Evolutionary conservation across 2,113 vertebrate species (phyloP).

Genomic region (Caranx melampygus): DNA sequence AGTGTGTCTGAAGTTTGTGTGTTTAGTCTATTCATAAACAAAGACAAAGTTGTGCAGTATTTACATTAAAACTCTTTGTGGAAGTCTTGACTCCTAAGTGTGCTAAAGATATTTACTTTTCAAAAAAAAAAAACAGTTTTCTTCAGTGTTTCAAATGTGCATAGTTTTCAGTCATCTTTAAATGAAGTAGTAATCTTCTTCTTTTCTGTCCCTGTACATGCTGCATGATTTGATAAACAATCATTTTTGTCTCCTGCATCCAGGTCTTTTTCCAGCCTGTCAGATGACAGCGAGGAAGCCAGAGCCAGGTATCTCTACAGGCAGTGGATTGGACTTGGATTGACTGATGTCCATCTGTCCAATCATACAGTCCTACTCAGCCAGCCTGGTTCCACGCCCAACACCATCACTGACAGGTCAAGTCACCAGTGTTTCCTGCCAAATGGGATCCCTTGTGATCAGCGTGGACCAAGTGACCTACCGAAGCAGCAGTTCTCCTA

Average conservation of each 20-base stretch:
- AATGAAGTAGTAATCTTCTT: not conserved
- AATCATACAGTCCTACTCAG: slow-evolving; percentile 92
- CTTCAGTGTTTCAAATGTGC: not conserved
- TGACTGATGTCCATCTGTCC: slow-evolving; percentile 87
- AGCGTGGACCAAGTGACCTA: slow-evolving; percentile 57
- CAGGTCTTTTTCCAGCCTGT: slow-evolving; percentile 84
- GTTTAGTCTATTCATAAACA: not conserved
- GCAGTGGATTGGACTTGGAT: slow-evolving; percentile 88
- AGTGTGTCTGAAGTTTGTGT: no score
- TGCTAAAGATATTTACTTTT: not conserved
- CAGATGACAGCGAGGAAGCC: slow-evolving; percentile 81
- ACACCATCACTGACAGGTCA: slow-evolving; percentile 86
- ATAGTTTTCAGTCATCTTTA: not conserved
- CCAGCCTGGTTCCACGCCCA: slow-evolving; percentile 87
- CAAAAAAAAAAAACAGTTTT: not conserved
- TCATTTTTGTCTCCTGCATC: not conserved
- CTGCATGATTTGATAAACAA: not conserved
- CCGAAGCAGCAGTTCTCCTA: slow-evolving; percentile 84
- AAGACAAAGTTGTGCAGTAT: not conserved
- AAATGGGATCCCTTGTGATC: slow-evolving; percentile 85
- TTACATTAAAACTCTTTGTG: no score
- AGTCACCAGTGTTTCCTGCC: slow-evolving; percentile 90
- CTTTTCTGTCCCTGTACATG: no score
- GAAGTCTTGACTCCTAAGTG: not conserved
- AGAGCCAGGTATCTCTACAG: slow-evolving; percentile 83